These are phyloP conservation scores for Somateria mollissima DNA, from an alignment of 2,797 vertebrate genomes.

Conservation along the genomic window DNA sequence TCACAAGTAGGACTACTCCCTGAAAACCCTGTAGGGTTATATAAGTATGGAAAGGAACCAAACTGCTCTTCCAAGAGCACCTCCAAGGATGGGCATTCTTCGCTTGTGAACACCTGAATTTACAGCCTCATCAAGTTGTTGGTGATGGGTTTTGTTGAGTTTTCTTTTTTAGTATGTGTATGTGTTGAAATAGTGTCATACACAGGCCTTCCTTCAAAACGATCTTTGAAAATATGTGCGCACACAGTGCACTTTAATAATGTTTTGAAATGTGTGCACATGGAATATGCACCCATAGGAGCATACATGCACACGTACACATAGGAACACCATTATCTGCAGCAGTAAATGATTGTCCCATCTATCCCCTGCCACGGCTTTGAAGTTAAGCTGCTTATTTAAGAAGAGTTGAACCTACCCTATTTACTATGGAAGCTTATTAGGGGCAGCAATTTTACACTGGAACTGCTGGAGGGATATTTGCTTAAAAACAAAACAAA, in stretches of 20 bases:
- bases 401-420: background rate
- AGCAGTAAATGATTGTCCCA: background rate
- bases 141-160: background rate
- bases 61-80: background rate
- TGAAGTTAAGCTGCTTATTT: slow-evolving; percentile 51
- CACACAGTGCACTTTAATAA: background rate
- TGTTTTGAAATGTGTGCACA: fast-evolving
- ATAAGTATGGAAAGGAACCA: background rate
- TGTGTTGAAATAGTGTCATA: background rate
- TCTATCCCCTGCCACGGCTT: background rate
- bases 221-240: background rate
- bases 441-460: background rate
- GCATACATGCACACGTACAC: fast-evolving
- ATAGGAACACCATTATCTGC: background rate
- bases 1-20: background rate
- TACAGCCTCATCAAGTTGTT: background rate
- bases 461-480: background rate
- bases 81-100: background rate
- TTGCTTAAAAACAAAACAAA: background rate
- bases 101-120: background rate
- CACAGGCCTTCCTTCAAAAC: background rate
- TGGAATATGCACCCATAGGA: fast-evolving
- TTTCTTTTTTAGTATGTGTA: background rate
- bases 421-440: background rate
- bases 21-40: background rate